Evolutionary conservation across 1,140 invertebrate species (phyloP).

Genomic region (Microplitis mediator): DNA sequence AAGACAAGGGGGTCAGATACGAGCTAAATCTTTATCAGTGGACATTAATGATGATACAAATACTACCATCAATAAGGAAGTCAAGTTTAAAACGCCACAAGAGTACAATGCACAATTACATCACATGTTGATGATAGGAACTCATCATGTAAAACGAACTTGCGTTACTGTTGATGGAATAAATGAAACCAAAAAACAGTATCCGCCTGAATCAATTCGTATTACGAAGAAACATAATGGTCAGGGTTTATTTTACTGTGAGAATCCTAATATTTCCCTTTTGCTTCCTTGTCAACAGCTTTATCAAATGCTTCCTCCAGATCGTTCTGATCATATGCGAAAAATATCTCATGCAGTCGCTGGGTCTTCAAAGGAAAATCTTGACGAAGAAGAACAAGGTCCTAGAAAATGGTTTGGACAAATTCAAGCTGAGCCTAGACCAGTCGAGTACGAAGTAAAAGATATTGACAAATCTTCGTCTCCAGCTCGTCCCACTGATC

Average conservation of each 20-base stretch:
- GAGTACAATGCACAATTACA: constrained; percentile 51
- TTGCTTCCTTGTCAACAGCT: constrained; percentile 43
- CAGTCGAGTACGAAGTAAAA: background rate
- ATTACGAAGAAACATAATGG: constrained; percentile 44
- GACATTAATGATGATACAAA: constrained; percentile 42
- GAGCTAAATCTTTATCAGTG: constrained; percentile 30
- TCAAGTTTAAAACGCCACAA: constrained; percentile 44
- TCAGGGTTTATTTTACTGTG: constrained; percentile 45
- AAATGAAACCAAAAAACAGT: constrained; percentile 46
- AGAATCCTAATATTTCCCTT: constrained; percentile 51
- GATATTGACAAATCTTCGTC: background rate
- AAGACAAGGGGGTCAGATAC: constrained; percentile 36
- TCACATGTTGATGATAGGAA: constrained; percentile 54
- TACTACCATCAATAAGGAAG: constrained; percentile 33
- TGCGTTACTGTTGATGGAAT: constrained; percentile 44
- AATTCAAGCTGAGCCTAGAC: background rate
- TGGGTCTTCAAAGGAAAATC: constrained; percentile 24
- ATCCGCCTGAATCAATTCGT: constrained; percentile 50
- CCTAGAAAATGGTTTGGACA: background rate
- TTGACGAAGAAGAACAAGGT: constrained; percentile 24
- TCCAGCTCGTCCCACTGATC: constrained; percentile 32
- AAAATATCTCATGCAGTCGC: constrained; percentile 47
- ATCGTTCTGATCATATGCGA: constrained; percentile 52
- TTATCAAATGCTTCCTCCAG: constrained; percentile 42
- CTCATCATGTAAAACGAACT: constrained; percentile 40